phyloP scores from a whole-genome alignment of 2,888 invertebrate species.

The Lumbricus terrestris region DNA sequence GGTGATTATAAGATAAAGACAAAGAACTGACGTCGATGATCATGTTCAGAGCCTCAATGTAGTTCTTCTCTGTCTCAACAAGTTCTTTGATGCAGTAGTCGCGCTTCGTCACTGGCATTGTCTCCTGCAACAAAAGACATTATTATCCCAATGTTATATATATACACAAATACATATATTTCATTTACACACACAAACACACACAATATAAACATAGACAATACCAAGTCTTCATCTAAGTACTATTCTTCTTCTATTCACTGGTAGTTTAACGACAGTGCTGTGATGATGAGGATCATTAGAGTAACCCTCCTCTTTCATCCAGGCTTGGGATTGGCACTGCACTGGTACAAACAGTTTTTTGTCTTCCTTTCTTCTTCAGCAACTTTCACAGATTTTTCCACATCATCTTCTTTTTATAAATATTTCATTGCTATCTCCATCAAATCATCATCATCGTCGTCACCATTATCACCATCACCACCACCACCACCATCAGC shows the following conservation, averaged over 20 bases:
- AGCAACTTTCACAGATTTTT: background rate
- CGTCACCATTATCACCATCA: background rate
- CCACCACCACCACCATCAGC: background rate
- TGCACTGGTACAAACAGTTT: too few relatives aligned
- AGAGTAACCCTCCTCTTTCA: too few relatives aligned
- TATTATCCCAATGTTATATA: background rate
- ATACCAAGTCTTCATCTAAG: background rate
- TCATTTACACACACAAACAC: too few relatives aligned
- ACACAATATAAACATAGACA: too few relatives aligned
- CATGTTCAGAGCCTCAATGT: slow-evolving; percentile 81
- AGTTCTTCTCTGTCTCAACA: slow-evolving; percentile 94
- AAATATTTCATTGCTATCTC: background rate
- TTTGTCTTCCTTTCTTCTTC: too few relatives aligned
- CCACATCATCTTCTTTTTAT: background rate
- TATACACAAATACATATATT: background rate
- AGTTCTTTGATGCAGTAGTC: slow-evolving; percentile 80
- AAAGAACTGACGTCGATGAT: slow-evolving; percentile 47
- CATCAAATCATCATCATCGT: background rate
- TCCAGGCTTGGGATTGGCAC: too few relatives aligned
- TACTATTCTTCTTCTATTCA: too few relatives aligned
- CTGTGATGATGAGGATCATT: too few relatives aligned
- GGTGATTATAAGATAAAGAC: too few relatives aligned
- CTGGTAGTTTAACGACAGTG: too few relatives aligned
- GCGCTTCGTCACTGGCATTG: slow-evolving; percentile 71
- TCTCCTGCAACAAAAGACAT: slow-evolving; percentile 15